Evolutionary conservation across 1,140 invertebrate genomes (phyloP).

Genomic region (Akabosia matsudoensis): DNA sequence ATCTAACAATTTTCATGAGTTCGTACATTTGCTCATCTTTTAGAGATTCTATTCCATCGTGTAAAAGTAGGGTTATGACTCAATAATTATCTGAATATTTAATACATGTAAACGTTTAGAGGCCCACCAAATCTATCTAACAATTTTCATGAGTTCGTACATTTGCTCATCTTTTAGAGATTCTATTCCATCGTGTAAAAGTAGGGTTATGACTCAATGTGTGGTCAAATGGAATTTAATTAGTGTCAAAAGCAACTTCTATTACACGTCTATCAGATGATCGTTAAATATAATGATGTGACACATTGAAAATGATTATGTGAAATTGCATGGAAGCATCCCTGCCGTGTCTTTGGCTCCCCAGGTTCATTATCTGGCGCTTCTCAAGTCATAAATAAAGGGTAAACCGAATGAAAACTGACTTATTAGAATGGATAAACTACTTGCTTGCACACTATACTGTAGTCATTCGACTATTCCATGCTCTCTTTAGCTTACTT

Average conservation of each 20-base stretch:
- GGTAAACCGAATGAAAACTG: conserved; percentile 16
- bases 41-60: too few species aligned
- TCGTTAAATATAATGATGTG: conserved; percentile 44
- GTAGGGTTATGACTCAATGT: conserved; percentile 23
- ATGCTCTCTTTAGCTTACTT: too few species aligned
- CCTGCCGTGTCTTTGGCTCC: conserved; percentile 12
- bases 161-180: too few species aligned
- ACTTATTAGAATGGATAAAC: conserved; percentile 10
- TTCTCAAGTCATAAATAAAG: conserved; percentile 17
- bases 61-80: too few species aligned
- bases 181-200: too few species aligned
- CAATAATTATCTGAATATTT: too few species aligned
- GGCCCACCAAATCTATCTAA: too few species aligned
- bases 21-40: too few species aligned
- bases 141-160: too few species aligned
- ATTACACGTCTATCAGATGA: conserved; percentile 44
- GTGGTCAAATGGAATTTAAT: conserved; percentile 42
- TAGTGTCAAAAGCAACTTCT: conserved; percentile 46
- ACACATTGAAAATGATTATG: conserved; percentile 30
- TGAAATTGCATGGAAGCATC: conserved; percentile 21
- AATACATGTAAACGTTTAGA: too few species aligned
- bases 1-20: too few species aligned
- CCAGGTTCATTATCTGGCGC: conserved; percentile 20
- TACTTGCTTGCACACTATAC: not conserved
- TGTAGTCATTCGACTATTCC: too few species aligned